A percentile compares a stretch with the other conserved stretches of the same genome.
phyloP scores from a whole-genome alignment of 2,888 invertebrate genomes.

The Eupithecia abbreviata region DNA sequence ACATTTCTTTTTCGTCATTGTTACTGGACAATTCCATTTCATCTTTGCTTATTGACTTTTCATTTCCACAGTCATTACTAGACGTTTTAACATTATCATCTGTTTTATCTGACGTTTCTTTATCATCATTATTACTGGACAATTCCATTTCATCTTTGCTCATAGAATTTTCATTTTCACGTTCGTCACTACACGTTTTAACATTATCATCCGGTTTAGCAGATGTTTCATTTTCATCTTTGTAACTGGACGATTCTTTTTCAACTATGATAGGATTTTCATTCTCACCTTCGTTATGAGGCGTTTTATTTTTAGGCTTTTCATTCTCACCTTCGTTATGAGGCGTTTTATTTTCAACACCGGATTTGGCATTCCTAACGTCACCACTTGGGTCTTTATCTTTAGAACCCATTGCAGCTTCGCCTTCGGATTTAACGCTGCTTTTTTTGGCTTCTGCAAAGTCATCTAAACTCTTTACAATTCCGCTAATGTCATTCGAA shows the following conservation, averaged over 20 bases:
- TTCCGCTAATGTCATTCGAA: not conserved
- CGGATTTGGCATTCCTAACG: not conserved
- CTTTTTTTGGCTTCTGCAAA: not conserved
- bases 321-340: not conserved
- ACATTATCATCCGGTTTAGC: no score
- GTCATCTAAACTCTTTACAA: not conserved
- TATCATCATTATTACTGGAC: no score
- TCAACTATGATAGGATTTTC: no score
- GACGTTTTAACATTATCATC: not conserved
- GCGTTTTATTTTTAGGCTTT: not conserved
- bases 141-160: not conserved
- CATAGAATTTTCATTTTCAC: not conserved
- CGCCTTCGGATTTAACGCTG: not conserved
- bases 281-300: no score
- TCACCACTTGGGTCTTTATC: not conserved
- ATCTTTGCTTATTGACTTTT: not conserved
- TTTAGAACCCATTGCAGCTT: not conserved
- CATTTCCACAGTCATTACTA: not conserved
- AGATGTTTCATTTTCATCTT: no score
- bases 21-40: not conserved
- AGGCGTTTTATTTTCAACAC: conserved; percentile 11
- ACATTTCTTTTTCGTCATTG: not conserved
- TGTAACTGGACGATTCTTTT: no score
- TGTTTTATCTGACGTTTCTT: no score
- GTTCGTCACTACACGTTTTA: no score